phyloP scores from a whole-genome alignment of 2,888 invertebrate genomes.

The Magallana nippona region DNA sequence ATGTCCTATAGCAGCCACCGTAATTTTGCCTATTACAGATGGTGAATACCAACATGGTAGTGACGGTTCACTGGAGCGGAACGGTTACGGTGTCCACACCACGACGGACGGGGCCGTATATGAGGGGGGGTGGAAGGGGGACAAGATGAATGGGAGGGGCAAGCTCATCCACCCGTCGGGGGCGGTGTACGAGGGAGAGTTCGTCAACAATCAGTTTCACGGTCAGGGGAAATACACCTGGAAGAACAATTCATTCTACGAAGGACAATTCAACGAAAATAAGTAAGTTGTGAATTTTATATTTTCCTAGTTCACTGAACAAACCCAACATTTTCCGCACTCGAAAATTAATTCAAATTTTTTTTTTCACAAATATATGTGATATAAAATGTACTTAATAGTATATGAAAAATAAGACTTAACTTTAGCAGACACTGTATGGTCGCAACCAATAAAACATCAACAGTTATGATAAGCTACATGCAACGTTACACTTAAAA shows the following conservation, averaged over 20 bases:
- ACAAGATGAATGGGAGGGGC: conserved; percentile 79
- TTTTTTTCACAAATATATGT: too few relatives aligned
- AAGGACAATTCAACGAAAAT: conserved; percentile 78
- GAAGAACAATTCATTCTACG: conserved; percentile 78
- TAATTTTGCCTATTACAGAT: conserved; percentile 65
- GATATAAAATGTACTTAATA: too few relatives aligned
- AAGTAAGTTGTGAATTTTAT: conserved; percentile 60
- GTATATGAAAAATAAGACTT: too few relatives aligned
- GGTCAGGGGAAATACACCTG: conserved; percentile 77
- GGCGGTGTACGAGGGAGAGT: conserved; percentile 76
- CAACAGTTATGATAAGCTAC: too few relatives aligned
- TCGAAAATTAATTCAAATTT: background rate
- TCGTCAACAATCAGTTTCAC: conserved; percentile 78
- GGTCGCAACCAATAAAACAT: too few relatives aligned
- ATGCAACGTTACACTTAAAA: too few relatives aligned
- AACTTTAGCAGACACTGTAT: too few relatives aligned
- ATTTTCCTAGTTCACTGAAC: background rate
- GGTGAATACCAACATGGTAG: conserved; percentile 72
- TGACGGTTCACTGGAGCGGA: conserved; percentile 73
- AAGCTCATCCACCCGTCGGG: conserved; percentile 72
- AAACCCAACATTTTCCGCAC: too few relatives aligned
- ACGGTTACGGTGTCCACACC: conserved; percentile 73
- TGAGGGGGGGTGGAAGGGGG: conserved; percentile 74
- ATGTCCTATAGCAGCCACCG: too few relatives aligned
- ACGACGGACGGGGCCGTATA: conserved; percentile 74